phyloP scores from a whole-genome alignment of 2,113 vertebrate genomes.

The Entelurus aequoreus region DNA sequence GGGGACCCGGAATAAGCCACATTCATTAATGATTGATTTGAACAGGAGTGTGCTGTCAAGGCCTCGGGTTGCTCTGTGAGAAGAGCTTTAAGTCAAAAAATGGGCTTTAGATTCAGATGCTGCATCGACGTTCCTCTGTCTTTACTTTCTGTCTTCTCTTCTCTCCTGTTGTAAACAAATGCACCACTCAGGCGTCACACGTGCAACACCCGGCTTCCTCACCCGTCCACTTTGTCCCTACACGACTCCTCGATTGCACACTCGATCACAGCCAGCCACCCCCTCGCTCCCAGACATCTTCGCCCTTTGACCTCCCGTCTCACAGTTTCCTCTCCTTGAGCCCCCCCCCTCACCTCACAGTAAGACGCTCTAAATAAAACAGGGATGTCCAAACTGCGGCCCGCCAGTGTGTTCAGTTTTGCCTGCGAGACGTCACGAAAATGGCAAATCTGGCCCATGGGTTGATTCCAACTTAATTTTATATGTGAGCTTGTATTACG shows the following conservation, averaged over 20 bases:
- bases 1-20: slow-evolving; percentile 12
- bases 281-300: slow-evolving; percentile 56
- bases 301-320: slow-evolving; percentile 37
- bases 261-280: slow-evolving; percentile 47
- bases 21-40: slow-evolving; percentile 45
- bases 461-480: no score
- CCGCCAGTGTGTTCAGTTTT: no score
- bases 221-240: slow-evolving; percentile 49
- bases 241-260: slow-evolving; percentile 54
- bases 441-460: no score
- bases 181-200: slow-evolving; percentile 47
- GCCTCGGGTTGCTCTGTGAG: slow-evolving; percentile 17
- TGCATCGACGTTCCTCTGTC: slow-evolving; percentile 37
- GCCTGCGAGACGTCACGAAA: no score
- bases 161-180: slow-evolving; percentile 27
- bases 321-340: slow-evolving; percentile 12
- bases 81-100: slow-evolving; percentile 30
- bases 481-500: no score
- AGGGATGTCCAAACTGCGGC: no score
- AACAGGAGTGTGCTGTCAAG: slow-evolving; percentile 33
- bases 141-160: slow-evolving; percentile 26
- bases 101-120: slow-evolving; percentile 39
- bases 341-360: slow-evolving; percentile 8
- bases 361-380: no score
- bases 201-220: slow-evolving; percentile 53